A percentile compares a stretch with the other conserved stretches of the same genome.
These are phyloP conservation scores for Drosophila algonquin DNA, from an alignment of 2,888 invertebrate species.

Conservation along the genomic window DNA sequence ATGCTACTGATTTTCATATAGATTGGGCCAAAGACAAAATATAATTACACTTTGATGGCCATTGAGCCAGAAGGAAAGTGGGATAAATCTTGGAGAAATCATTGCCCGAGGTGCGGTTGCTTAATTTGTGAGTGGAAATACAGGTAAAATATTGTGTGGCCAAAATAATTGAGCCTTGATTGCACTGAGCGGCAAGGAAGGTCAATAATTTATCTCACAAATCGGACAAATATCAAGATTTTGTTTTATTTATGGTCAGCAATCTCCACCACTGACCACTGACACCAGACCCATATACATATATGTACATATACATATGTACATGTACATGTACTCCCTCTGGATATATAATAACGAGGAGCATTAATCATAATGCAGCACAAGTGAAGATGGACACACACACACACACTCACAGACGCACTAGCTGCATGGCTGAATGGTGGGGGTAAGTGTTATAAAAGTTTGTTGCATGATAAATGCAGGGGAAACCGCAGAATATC, in stretches of 20 bases:
- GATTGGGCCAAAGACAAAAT: constrained; percentile 22
- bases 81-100: neutral
- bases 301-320: too few species aligned
- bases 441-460: constrained; percentile 70
- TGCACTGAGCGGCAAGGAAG: neutral
- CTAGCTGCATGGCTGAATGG: neutral
- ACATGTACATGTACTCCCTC: neutral
- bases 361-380: constrained; percentile 60
- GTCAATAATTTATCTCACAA: neutral
- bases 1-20: constrained; percentile 13
- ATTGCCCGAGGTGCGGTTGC: constrained; percentile 1
- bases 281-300: neutral
- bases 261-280: neutral
- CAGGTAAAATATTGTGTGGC: neutral
- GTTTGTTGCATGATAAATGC: constrained; percentile 73
- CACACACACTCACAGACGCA: constrained; percentile 1
- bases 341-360: constrained; percentile 20
- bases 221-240: neutral
- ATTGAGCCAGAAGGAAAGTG: neutral
- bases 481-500: constrained; percentile 74
- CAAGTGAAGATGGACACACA: constrained; percentile 7
- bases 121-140: neutral
- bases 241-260: neutral
- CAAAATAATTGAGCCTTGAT: neutral
- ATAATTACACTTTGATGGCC: constrained; percentile 33